Evolutionary conservation across 1,140 invertebrate species (phyloP), one percentile per base, ranked within the genome.

Genomic region (Charaxes varanes): DNA sequence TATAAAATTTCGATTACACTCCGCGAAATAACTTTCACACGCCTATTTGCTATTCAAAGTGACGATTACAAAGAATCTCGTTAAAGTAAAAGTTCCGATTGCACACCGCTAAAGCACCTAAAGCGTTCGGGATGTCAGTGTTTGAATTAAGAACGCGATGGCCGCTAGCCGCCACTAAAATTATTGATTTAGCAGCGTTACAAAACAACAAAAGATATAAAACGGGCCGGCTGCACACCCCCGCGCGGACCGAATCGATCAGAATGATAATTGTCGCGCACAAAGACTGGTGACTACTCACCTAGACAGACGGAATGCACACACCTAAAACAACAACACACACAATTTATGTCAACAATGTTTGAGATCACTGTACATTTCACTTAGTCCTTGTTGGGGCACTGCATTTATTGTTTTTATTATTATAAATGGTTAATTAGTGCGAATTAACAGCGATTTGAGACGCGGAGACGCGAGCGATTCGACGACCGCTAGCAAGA

Each of bases 151-250:
- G 55, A 60, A 53, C 58, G 61, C 63, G 52, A 60, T 61, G 63
- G 54, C 56, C 59, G 54, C 53, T 61, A 58, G 59, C 61, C 55
- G 60, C 67, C 62, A 74, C 71, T 78, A 74, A 81, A 77, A 81
- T 76, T 82, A 82, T 82, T 82, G 77, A 82, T 82, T 82, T 72
- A 62, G 53, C 53, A 58, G 58, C 60, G 69, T 71, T 77, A 82
- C 72, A 82, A 82, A 82, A 82, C 70, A 82, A 81, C 77, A 81
- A 81, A 82, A 82, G 77, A 81, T 77, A 78, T 76, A 81, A 79
- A 81, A 79, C 67, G 62, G 60, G 56, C 64, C 56, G 57, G 53
- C 55, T 67, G 67, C 67, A 65, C 70, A 70, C 66, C 71, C 64
- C 72, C 67, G 70, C 74, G 66, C 68, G 48, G 56, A 47, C 66